These are phyloP conservation scores for Erethizon dorsatum DNA, from an alignment of 2,797 vertebrate species.

Conservation along the genomic window DNA sequence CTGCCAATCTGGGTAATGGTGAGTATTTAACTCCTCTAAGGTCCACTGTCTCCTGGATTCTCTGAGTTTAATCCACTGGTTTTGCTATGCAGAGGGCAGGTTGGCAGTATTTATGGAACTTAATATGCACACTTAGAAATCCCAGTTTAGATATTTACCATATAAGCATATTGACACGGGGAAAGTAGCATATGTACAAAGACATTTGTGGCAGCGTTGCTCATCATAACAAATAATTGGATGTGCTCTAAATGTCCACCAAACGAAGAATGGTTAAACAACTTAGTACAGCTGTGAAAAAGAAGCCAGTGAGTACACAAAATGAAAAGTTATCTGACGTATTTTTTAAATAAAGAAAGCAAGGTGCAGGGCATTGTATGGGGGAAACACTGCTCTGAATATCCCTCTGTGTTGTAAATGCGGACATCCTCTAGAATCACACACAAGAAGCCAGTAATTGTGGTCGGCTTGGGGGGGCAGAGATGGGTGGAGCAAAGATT, in stretches of 20 bases:
- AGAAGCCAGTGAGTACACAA: neutral
- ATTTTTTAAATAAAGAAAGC: neutral
- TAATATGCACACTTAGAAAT: neutral
- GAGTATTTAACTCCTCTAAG: neutral
- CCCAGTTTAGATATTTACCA: neutral
- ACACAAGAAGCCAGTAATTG: no score
- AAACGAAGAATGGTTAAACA: neutral
- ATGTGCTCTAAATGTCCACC: neutral
- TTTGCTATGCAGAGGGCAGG: neutral
- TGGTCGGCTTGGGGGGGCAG: neutral
- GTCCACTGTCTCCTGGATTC: neutral
- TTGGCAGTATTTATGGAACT: neutral
- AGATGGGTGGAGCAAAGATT: neutral
- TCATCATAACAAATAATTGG: neutral
- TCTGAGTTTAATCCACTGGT: neutral
- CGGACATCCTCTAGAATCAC: neutral
- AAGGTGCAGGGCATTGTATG: rapidly evolving
- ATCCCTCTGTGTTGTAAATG: neutral
- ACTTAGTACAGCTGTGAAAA: neutral
- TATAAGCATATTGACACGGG: neutral
- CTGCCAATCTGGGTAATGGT: neutral
- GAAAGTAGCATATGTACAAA: neutral
- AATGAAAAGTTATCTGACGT: neutral
- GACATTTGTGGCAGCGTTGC: neutral
- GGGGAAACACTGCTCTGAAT: neutral